Evolutionary conservation across 2,888 invertebrate genomes (phyloP).

Genomic region (Sarcophaga subvicina): DNA sequence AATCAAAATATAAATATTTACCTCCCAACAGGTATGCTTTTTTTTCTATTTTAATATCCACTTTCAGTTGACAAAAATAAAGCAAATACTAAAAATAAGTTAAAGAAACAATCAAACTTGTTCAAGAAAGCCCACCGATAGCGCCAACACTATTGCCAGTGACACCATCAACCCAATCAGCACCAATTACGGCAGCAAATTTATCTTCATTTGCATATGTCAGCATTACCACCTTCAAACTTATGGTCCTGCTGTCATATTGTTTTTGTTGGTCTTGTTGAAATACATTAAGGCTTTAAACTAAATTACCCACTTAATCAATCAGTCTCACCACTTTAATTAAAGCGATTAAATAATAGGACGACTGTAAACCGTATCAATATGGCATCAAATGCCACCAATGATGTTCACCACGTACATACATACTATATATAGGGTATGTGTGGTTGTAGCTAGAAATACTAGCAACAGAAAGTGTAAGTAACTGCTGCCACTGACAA

Average conservation of each 20-base stretch:
- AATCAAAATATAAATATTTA: too few species aligned
- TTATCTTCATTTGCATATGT: constrained; percentile 66
- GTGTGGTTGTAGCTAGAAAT: not conserved
- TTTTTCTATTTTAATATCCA: too few species aligned
- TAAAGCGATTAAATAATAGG: constrained; percentile 58
- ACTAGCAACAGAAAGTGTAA: constrained; percentile 41
- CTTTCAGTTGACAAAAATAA: too few species aligned
- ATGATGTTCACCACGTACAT: too few species aligned
- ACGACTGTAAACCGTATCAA: not conserved
- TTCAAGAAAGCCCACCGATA: too few species aligned
- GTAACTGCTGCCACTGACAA: constrained; percentile 64
- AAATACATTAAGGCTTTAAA: constrained; percentile 53
- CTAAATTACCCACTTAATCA: constrained; percentile 65
- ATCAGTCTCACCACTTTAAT: constrained; percentile 62
- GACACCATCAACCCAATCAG: too few species aligned
- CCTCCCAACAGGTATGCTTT: too few species aligned
- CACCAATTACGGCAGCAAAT: constrained; percentile 21
- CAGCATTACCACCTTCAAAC: constrained; percentile 60
- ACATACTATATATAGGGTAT: too few species aligned
- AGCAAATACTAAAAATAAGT: too few species aligned
- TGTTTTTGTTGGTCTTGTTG: not conserved
- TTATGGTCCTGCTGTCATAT: constrained; percentile 50
- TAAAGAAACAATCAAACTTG: too few species aligned
- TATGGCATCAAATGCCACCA: not conserved
- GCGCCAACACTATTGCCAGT: too few species aligned